Conservation (phyloP, 2,888 invertebrate species). For the Synergus umbraculus region DNA sequence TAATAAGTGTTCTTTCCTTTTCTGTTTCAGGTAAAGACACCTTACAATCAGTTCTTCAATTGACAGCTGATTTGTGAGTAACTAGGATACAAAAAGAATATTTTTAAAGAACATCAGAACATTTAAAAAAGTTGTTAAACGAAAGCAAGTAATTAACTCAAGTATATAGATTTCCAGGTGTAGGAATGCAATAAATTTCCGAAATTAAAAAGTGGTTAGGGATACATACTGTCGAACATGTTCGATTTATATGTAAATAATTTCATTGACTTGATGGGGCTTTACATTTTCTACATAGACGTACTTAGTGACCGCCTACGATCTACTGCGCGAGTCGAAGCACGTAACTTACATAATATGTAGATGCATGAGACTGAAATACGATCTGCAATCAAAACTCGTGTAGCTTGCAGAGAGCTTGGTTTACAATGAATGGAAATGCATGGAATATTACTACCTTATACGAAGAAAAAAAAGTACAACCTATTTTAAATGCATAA, state of each 20-base stretch:
- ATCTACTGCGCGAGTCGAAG: constrained; percentile 19
- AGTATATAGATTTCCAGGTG: background rate
- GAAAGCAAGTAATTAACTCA: too few relatives aligned
- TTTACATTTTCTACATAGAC: constrained; percentile 24
- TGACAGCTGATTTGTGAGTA: too few relatives aligned
- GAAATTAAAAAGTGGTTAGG: background rate
- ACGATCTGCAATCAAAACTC: constrained; percentile 39
- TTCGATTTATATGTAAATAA: constrained; percentile 32
- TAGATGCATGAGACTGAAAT: constrained; percentile 33
- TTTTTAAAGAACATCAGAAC: too few relatives aligned
- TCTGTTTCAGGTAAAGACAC: too few relatives aligned
- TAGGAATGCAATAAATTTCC: background rate
- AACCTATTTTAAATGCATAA: background rate
- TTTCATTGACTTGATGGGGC: constrained; percentile 25
- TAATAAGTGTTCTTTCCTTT: too few relatives aligned
- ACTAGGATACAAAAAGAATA: too few relatives aligned
- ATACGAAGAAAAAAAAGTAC: background rate
- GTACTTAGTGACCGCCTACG: constrained; percentile 24
- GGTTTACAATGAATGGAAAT: constrained; percentile 35
- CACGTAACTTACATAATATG: constrained; percentile 37
- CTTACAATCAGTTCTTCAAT: too few relatives aligned
- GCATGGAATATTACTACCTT: constrained; percentile 36
- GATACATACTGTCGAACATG: constrained; percentile 4
- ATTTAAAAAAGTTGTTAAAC: too few relatives aligned
- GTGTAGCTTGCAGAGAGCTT: constrained; percentile 32